Percentiles rank a stretch among this genome's conserved stretches.
These are phyloP conservation scores for Cantharis rustica DNA, from an alignment of 2,888 invertebrate species.

Conservation along the genomic window DNA sequence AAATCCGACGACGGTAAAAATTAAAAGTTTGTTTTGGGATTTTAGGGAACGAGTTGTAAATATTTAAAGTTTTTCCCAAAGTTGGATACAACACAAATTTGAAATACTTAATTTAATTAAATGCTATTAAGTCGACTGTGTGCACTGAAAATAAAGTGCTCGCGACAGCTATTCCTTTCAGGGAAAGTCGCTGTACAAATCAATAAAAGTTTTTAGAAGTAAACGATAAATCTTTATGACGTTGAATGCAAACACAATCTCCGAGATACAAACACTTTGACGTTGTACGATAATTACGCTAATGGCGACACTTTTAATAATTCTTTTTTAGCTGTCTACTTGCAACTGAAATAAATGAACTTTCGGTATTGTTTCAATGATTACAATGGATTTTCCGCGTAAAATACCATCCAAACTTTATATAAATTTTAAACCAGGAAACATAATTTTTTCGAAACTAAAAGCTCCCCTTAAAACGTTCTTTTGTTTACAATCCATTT, in stretches of 20 bases:
- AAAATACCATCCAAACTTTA: neutral
- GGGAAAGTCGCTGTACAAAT: neutral
- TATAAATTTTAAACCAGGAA: neutral
- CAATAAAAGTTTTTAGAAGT: slow-evolving; percentile 12
- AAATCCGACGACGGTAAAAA: neutral
- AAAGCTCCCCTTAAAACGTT: neutral
- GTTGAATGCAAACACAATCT: slow-evolving; percentile 12
- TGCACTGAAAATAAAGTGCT: neutral
- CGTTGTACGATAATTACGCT: slow-evolving; percentile 25
- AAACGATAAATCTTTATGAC: slow-evolving; percentile 16
- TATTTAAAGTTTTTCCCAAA: neutral
- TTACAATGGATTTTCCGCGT: neutral
- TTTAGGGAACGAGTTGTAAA: neutral
- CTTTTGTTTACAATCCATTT: neutral
- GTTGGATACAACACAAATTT: slow-evolving; percentile 1
- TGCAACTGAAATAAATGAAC: slow-evolving; percentile 20
- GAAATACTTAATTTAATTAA: slow-evolving; percentile 9
- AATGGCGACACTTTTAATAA: slow-evolving; percentile 26
- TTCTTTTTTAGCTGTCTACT: slow-evolving; percentile 18
- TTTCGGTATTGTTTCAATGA: neutral
- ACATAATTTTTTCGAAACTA: neutral
- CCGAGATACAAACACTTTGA: slow-evolving; percentile 12
- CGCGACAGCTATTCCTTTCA: neutral
- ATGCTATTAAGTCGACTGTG: slow-evolving; percentile 9
- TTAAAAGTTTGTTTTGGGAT: neutral